Evolutionary conservation across 92 coral and sea anemone species (phyloP), one percentile per base, ranked within the genome.

Genomic region (Ricordea florida): DNA sequence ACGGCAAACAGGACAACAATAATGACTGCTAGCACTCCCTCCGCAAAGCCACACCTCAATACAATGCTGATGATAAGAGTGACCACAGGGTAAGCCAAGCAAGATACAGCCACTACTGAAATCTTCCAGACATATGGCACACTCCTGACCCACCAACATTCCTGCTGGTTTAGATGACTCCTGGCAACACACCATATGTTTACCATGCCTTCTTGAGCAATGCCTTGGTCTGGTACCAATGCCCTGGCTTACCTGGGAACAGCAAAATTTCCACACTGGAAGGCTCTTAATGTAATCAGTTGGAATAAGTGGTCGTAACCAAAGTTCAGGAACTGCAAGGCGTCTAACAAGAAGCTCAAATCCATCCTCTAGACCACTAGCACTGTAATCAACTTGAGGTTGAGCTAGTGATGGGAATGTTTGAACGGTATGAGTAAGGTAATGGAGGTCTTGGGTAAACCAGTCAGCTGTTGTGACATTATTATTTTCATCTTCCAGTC

Each of bases 1-100:
- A 44, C 99, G 83, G 57, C 99, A 96, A 43, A 83, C 97, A 36
- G 99, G 99, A 50, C 99, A 96, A 69, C 97, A 92, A 36, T 80
- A 90, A 28, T 62, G 87, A 46, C 92, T 63, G 55, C 71, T 72
- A 34, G 85, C 58, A 50, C 68, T 87, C 14, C 97, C 97, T 55
- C 87, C 85, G 37, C 85, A 78, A 4, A 96, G 84, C 99, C 99
- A 96, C 59, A 62, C 85, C 35, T 85, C 86, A 41, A 96, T 82
- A 45, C 99, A 96, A 28, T 78, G 72, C 74, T 89, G 99, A 69
- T 96, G 99, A 55, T 88, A 96, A 11, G 90, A 85, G 23, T 96
- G 99, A 25, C 92, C 90, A 73, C 99, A 96, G 6, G 99, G 99
- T 35, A 96, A 65, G 26, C 97, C 94, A 16, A 96, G 89, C 43